phyloP scores from a whole-genome alignment of 2,797 vertebrate genomes.

The Gephyroberyx darwinii region DNA sequence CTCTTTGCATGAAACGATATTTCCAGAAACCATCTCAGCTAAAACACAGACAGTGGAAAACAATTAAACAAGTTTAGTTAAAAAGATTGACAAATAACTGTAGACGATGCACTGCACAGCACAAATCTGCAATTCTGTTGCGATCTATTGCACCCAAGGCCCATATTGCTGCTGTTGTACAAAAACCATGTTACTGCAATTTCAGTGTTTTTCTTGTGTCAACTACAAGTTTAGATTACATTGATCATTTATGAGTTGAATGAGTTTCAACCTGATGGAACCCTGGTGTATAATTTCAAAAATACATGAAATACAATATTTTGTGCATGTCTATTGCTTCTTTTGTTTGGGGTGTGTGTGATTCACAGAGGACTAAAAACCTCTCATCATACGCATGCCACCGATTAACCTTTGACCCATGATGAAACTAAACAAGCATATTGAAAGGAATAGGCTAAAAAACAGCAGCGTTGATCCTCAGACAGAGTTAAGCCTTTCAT shows the following conservation, averaged over 20 bases:
- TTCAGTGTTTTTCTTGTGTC: not conserved
- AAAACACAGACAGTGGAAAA: not conserved
- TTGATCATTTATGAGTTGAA: too few relatives aligned
- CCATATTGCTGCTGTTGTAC: not conserved
- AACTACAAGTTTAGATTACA: too few relatives aligned
- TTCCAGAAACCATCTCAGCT: constrained; percentile 5
- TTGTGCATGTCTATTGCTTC: not conserved
- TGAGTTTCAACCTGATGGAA: too few relatives aligned
- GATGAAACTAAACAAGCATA: constrained; percentile 9
- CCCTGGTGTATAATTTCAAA: too few relatives aligned
- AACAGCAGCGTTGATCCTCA: constrained; percentile 21
- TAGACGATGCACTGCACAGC: not conserved
- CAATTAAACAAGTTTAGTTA: not conserved
- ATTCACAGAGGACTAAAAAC: not conserved
- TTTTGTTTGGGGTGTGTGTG: not conserved
- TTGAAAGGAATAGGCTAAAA: constrained; percentile 14
- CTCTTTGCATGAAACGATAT: not conserved
- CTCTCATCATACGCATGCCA: not conserved
- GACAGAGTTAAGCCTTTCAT: not conserved
- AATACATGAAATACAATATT: not conserved
- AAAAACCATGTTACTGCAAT: not conserved
- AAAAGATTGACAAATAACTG: not conserved
- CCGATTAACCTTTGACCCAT: not conserved
- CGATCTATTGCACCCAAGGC: not conserved
- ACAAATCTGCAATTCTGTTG: constrained; percentile 9